phyloP scores from a whole-genome alignment of 2,113 vertebrate genomes.

The Amblyornis subalaris region DNA sequence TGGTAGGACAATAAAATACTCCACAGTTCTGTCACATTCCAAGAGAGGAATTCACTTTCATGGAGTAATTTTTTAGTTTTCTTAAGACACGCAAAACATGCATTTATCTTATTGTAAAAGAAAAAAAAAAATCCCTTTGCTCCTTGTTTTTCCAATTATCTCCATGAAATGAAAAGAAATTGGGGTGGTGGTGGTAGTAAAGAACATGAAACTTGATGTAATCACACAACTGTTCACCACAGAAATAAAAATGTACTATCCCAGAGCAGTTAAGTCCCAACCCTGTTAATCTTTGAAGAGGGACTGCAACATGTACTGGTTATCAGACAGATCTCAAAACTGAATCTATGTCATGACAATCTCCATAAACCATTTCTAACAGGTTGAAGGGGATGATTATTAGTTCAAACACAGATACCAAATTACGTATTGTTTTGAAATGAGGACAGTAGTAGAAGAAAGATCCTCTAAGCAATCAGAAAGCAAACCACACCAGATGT shows the following conservation, averaged over 20 bases:
- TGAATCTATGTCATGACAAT: neutral
- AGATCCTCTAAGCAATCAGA: neutral
- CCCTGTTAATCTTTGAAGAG: neutral
- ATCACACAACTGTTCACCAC: fast-evolving
- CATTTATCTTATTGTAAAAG: neutral
- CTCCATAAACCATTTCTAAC: neutral
- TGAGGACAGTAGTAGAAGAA: neutral
- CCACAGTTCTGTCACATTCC: neutral
- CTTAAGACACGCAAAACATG: neutral
- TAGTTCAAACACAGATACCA: neutral
- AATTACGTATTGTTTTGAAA: neutral
- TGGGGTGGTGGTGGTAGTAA: fast-evolving
- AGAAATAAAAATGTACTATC: neutral
- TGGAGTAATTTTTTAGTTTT: neutral
- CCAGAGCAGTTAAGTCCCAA: neutral
- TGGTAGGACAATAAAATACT: neutral
- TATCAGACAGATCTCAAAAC: neutral
- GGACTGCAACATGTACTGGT: neutral
- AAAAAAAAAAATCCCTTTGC: neutral
- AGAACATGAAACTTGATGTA: neutral
- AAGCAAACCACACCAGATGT: neutral
- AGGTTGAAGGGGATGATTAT: neutral
- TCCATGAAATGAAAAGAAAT: neutral
- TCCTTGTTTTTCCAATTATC: neutral
- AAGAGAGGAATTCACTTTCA: neutral